A percentile compares a stretch with the other conserved stretches of the same genome.
phyloP scores from a whole-genome alignment of 2,797 vertebrate species.

The Typhlichthys eigenmanni region DNA sequence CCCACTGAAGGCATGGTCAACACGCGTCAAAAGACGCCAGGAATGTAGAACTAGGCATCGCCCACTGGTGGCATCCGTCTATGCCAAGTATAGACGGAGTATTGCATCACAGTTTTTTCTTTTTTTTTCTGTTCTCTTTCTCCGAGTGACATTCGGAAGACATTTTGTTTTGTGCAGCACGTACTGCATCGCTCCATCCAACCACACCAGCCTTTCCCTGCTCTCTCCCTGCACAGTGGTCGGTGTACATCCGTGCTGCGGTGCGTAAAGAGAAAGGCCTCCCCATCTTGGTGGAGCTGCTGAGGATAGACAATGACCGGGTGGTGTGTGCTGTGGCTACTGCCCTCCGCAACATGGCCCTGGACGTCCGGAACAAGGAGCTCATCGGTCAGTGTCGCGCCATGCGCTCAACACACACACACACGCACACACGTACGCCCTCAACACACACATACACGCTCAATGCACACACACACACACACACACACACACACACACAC shows the following conservation, averaged over 20 bases:
- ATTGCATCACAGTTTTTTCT: too few relatives aligned
- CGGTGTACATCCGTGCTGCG: conserved; percentile 94
- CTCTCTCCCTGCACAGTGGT: conserved; percentile 83
- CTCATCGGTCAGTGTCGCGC: conserved; percentile 86
- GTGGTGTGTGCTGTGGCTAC: conserved; percentile 98
- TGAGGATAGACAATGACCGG: conserved; percentile 97
- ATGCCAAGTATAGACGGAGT: too few relatives aligned
- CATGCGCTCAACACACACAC: not conserved
- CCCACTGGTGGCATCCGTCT: too few relatives aligned
- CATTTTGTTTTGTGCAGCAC: too few relatives aligned
- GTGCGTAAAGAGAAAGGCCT: conserved; percentile 98
- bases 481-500: not conserved
- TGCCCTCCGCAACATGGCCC: conserved; percentile 96
- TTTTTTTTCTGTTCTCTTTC: too few relatives aligned
- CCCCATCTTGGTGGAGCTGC: conserved; percentile 94
- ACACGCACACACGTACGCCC: not conserved
- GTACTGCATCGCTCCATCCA: too few relatives aligned
- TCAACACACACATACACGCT: not conserved
- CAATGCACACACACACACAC: not conserved
- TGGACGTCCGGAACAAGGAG: conserved; percentile 98
- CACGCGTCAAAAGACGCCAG: too few relatives aligned
- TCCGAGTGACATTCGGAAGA: too few relatives aligned
- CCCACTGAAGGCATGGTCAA: too few relatives aligned
- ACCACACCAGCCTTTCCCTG: not conserved
- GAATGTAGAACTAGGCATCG: too few relatives aligned